Evolutionary conservation across 2,888 invertebrate species (phyloP).

Genomic region (Adelognathus sp.): DNA sequence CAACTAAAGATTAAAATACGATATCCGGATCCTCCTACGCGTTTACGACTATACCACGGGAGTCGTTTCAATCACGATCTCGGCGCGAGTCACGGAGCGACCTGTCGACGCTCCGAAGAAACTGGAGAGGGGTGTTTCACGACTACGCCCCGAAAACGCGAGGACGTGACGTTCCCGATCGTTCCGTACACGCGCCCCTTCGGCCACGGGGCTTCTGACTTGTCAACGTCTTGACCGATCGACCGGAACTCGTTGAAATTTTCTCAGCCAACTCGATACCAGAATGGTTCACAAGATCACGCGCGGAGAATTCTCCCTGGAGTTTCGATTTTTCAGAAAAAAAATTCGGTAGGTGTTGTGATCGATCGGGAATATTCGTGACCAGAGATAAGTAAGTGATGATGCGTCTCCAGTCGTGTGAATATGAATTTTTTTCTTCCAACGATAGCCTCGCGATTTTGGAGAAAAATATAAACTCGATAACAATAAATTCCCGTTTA

Average conservation of each 20-base stretch:
- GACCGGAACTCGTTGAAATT: constrained; percentile 48
- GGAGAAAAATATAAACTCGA: too few species aligned
- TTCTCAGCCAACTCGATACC: constrained; percentile 11
- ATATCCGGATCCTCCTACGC: constrained; percentile 40
- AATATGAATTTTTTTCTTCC: too few species aligned
- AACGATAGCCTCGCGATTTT: too few species aligned
- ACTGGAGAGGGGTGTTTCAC: constrained; percentile 45
- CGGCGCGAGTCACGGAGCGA: constrained; percentile 3
- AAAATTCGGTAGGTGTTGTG: constrained; percentile 56
- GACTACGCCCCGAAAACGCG: constrained; percentile 66
- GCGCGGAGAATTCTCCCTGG: neutral
- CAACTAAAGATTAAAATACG: constrained; percentile 39
- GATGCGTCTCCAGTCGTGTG: too few species aligned
- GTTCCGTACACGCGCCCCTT: constrained; percentile 41
- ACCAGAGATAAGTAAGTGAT: constrained; percentile 58
- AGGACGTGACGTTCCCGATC: constrained; percentile 64
- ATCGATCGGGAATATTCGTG: constrained; percentile 78
- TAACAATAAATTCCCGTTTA: too few species aligned
- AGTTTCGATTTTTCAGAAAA: neutral
- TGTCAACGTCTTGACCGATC: constrained; percentile 73
- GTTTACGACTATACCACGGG: constrained; percentile 2
- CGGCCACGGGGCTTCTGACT: constrained; percentile 57
- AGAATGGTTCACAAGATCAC: constrained; percentile 28
- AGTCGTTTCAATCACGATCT: constrained; percentile 23
- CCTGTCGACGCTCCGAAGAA: constrained; percentile 65